phyloP scores from a whole-genome alignment of 2,113 vertebrate genomes.

The Myocastor coypus region DNA sequence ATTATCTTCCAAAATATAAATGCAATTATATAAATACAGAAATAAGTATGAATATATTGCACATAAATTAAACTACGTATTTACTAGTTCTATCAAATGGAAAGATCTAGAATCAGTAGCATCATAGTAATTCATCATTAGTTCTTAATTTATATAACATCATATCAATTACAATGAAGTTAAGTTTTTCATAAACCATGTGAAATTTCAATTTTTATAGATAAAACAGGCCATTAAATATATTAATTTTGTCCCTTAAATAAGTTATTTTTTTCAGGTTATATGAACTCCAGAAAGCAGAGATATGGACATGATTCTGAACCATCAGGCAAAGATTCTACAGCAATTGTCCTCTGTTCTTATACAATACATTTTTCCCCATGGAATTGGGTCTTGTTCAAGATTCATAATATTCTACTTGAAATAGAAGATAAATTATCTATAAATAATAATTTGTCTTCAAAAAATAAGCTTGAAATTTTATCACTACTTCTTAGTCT shows the following conservation, averaged over 20 bases:
- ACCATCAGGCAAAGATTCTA: background rate
- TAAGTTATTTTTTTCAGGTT: background rate
- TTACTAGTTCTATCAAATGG: background rate
- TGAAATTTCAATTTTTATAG: background rate
- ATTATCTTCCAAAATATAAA: background rate
- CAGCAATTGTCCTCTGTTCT: background rate
- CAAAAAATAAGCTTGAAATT: background rate
- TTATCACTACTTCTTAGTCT: background rate
- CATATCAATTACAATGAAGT: background rate
- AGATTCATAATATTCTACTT: background rate
- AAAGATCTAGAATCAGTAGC: background rate
- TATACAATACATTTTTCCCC: background rate
- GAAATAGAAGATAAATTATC: background rate
- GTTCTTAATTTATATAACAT: constrained; percentile 1
- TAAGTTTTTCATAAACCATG: background rate
- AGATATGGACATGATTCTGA: background rate
- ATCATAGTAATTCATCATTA: background rate
- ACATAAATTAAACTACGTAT: background rate
- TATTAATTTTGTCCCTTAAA: background rate
- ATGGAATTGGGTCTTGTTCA: background rate
- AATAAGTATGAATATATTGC: background rate
- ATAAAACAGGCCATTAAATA: background rate
- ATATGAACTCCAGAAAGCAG: background rate
- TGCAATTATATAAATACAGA: background rate
- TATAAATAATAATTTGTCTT: background rate